phyloP scores from a whole-genome alignment of 2,797 vertebrate genomes.

The Sparidentex hasta region DNA sequence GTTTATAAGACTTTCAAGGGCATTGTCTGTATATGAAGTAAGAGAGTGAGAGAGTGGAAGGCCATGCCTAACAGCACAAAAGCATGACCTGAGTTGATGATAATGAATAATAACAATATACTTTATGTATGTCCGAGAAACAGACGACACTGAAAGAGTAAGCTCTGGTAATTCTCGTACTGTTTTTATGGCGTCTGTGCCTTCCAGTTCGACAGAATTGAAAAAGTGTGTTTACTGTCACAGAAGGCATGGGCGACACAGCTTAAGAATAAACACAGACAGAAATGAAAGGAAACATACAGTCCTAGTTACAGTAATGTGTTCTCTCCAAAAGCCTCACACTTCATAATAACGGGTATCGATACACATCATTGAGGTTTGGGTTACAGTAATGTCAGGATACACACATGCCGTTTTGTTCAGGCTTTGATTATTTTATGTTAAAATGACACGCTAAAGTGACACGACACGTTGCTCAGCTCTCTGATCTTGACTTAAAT shows the following conservation, averaged over 20 bases:
- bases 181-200: not conserved
- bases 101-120: not conserved
- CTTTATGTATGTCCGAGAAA: not conserved
- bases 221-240: not conserved
- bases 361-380: constrained; percentile 27
- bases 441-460: constrained; percentile 17
- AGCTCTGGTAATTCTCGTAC: not conserved
- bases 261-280: constrained; percentile 25
- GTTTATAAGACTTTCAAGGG: not conserved
- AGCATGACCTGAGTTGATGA: not conserved
- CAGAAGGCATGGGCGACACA: constrained; percentile 12
- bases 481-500: constrained; percentile 50
- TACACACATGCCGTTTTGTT: constrained; percentile 23
- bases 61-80: not conserved
- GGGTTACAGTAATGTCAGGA: constrained; percentile 19
- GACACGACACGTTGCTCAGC: constrained; percentile 20
- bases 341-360: constrained; percentile 31
- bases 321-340: constrained; percentile 12
- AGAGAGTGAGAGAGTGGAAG: not conserved
- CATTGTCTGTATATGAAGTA: not conserved
- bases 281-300: constrained; percentile 19
- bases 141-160: not conserved
- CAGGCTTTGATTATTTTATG: constrained; percentile 15
- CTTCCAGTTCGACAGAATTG: not conserved
- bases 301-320: not conserved